These are phyloP conservation scores for Mallotus villosus DNA, from an alignment of 2,797 vertebrate species.

Conservation along the genomic window DNA sequence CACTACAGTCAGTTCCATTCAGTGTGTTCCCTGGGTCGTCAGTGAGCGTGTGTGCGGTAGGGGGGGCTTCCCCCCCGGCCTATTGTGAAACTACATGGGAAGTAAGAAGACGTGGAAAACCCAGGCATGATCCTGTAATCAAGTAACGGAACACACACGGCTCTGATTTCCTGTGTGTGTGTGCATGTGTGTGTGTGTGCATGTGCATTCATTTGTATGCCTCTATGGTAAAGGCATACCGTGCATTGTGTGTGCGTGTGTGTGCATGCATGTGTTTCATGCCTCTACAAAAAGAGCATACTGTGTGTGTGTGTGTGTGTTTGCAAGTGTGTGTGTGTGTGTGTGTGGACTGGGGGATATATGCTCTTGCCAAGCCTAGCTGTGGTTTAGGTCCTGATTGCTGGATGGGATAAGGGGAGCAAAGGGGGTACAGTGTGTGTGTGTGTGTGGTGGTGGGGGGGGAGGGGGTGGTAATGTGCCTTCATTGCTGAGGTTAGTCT, in stretches of 20 bases:
- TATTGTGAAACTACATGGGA: slow-evolving; percentile 3
- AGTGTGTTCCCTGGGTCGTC: too few species aligned
- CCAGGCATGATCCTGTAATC: neutral
- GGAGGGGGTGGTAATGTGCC: slow-evolving; percentile 9
- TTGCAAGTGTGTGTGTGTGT: slow-evolving; percentile 1
- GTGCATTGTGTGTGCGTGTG: neutral
- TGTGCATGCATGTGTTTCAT: neutral
- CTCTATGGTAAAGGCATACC: neutral
- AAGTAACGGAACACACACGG: neutral
- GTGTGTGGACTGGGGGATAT: slow-evolving; percentile 12
- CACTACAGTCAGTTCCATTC: neutral
- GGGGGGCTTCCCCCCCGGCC: neutral
- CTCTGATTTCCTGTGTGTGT: slow-evolving; percentile 7
- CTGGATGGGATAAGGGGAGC: slow-evolving; percentile 27
- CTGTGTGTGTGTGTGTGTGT: slow-evolving; percentile 5
- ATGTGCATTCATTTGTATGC: neutral
- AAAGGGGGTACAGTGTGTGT: too few species aligned
- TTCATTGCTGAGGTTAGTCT: slow-evolving; percentile 35
- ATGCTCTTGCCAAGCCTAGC: slow-evolving; percentile 24
- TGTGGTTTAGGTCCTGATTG: slow-evolving; percentile 37
- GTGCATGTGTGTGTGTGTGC: neutral
- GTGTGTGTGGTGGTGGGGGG: too few species aligned
- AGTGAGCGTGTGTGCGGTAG: too few species aligned
- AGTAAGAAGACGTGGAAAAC: neutral
- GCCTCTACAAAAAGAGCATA: neutral